Conservation (phyloP, 2,888 invertebrate species). For the Aleiodes alternator region DNA sequence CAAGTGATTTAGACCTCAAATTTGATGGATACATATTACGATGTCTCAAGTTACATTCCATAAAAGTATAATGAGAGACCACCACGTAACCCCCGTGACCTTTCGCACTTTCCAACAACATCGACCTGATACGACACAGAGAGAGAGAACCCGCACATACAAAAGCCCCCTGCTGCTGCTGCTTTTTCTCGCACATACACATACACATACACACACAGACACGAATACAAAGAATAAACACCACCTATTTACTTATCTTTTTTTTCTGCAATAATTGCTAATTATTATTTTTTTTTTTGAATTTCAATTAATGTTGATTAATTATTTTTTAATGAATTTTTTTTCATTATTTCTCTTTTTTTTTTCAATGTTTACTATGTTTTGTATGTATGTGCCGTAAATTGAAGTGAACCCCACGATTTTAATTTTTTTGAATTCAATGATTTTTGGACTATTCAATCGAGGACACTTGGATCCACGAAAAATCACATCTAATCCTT, state of each 20-base stretch:
- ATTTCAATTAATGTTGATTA: background rate
- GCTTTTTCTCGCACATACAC: background rate
- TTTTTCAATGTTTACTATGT: conserved; percentile 2
- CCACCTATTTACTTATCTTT: too few species aligned
- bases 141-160: conserved; percentile 9
- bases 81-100: conserved; percentile 41
- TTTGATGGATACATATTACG: background rate
- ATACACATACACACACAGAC: too few species aligned
- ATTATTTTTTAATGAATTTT: too few species aligned
- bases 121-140: conserved; percentile 24
- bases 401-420: background rate
- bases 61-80: conserved; percentile 6
- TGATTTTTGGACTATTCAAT: background rate
- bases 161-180: background rate
- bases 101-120: conserved; percentile 38
- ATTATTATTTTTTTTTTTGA: background rate
- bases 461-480: background rate
- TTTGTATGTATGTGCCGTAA: background rate
- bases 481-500: conserved; percentile 1
- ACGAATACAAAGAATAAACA: too few species aligned
- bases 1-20: conserved; percentile 9
- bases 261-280: background rate
- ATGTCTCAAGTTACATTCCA: conserved; percentile 4
- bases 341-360: background rate
- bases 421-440: background rate